These are phyloP conservation scores for Brachyopa scutellaris DNA, from an alignment of 2,888 invertebrate species.

Conservation along the genomic window DNA sequence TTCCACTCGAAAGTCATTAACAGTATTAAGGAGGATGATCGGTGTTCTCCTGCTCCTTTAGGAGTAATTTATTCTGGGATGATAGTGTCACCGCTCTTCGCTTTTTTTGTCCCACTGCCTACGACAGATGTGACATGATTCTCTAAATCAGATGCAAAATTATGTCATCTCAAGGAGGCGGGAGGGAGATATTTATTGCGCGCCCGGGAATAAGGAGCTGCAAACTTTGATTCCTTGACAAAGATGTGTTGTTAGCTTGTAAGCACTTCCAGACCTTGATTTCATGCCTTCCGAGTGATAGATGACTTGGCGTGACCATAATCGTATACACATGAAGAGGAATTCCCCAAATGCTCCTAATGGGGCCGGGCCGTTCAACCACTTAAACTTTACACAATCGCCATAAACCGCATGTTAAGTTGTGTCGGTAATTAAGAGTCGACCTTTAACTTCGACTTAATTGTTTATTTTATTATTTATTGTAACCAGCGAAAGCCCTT, in stretches of 20 bases:
- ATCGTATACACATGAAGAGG: neutral
- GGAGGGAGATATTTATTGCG: neutral
- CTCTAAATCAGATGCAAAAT: conserved; percentile 6
- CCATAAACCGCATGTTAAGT: neutral
- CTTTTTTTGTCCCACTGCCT: conserved; percentile 5
- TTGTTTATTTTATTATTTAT: conserved; percentile 14
- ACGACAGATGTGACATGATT: conserved; percentile 32
- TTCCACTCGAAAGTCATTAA: neutral
- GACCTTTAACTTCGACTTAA: neutral
- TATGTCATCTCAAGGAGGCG: neutral
- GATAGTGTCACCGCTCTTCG: neutral
- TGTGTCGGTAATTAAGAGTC: neutral
- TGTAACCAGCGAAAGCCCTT: no score
- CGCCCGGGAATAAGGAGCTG: neutral
- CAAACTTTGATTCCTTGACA: neutral
- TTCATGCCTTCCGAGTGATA: neutral
- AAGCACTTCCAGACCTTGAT: no score
- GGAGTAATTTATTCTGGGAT: conserved; percentile 18
- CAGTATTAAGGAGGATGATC: conserved; percentile 11
- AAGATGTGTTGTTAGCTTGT: no score
- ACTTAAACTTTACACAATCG: neutral
- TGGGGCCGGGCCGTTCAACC: neutral
- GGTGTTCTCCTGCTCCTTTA: neutral
- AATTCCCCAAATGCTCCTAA: no score
- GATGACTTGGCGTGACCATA: neutral